Conservation (phyloP, 2,888 invertebrate species). For the Sarcophaga carnaria region DNA sequence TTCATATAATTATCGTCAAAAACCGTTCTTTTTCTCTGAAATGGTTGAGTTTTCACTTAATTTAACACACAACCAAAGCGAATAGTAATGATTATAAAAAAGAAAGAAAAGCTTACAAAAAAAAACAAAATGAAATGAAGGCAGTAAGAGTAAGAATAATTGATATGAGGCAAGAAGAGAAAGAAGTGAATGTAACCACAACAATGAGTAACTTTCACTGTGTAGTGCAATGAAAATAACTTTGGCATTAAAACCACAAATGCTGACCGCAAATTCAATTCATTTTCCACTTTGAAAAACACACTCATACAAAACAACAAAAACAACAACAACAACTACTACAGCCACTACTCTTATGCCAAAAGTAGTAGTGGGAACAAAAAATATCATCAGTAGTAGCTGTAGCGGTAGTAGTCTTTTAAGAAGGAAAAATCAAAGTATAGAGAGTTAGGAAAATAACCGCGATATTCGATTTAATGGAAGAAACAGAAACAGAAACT, state of each 20-base stretch:
- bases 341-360: no score
- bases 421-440: conserved; percentile 52
- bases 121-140: no score
- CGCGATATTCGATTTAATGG: conserved; percentile 53
- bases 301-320: conserved; percentile 14
- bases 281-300: conserved; percentile 62
- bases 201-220: conserved; percentile 55
- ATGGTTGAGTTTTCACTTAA: conserved; percentile 59
- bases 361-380: not conserved
- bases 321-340: not conserved
- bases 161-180: not conserved
- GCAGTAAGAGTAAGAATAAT: not conserved
- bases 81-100: conserved; percentile 13
- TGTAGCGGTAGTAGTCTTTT: not conserved
- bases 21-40: conserved; percentile 5
- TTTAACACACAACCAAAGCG: conserved; percentile 48
- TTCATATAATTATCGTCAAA: conserved; percentile 40
- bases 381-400: not conserved
- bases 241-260: conserved; percentile 61
- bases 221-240: conserved; percentile 55
- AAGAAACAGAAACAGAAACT: conserved; percentile 27
- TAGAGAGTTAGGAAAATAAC: conserved; percentile 28
- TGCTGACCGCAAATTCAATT: conserved; percentile 75
- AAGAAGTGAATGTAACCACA: conserved; percentile 32
- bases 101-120: not conserved